Base-by-base conservation (phyloP, 2,888 invertebrate genomes). In the Amblyteles armatorius region DNA sequence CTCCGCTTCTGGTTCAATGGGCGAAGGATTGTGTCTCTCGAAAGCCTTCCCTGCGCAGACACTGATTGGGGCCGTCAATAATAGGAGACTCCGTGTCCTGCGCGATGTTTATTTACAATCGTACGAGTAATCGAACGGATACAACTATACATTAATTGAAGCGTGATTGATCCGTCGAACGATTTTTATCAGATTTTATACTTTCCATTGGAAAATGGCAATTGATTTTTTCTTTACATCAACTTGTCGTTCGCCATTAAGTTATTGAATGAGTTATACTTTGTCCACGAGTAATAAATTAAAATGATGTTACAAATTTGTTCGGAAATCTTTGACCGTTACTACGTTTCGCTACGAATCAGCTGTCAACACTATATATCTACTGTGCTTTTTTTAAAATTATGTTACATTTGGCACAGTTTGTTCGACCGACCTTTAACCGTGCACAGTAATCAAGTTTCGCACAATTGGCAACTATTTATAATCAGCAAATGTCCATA, bases 1-100 rank as follows among this genome's bases (percentile, higher is more conserved):
- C 88, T 86, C 76, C 87, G 88, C 85, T 80, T 84, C 82, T 72
- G 86, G 90, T 89, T 90, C 90, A 90, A 90, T 89, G 90, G 87
- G 86, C 85, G 86, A 84, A 80, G 87, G 90, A 88, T 89, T 89
- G 86, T 88, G 72, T 52, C 65, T 65, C 77, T 52, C 77, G 67
- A 36, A 82, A 57, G 72, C 63, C 67, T 83, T 79, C 68, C 26
- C 65, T 40, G 50, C 67, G 60, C 0, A 60, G 29, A 60, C 7
- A 22, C 26, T 13, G 57, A 52, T 19, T 52, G n/a, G n/a, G 16
- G n/a, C 52, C n/a, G 16, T 16, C 6, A 52, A n/a, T n/a, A 3
- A 52, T 52, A n/a, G n/a, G 52, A 19, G 52, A n/a, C n/a, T 4
- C 52, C 6, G n/a, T 16, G 7, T 4, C 16, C 16, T n/a, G 16